These are phyloP conservation scores for Mythimna pallens DNA, from an alignment of 2,888 invertebrate species.

Conservation along the genomic window DNA sequence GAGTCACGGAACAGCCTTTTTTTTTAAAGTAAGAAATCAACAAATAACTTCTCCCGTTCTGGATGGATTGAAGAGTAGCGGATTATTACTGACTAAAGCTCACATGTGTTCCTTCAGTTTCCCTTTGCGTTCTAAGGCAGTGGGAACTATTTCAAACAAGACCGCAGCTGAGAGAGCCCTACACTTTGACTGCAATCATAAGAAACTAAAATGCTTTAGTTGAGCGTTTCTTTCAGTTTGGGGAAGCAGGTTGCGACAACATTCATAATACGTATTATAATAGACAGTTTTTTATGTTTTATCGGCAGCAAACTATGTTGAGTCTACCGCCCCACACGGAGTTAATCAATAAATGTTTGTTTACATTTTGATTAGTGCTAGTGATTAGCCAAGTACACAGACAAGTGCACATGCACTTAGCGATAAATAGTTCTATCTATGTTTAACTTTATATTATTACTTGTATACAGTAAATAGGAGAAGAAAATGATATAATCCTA, in stretches of 20 bases:
- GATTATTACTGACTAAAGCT: too few relatives aligned
- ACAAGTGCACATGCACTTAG: constrained; percentile 42
- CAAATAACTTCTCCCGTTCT: too few relatives aligned
- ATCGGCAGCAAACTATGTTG: constrained; percentile 10
- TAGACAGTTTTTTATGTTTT: neutral
- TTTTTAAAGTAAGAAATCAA: too few relatives aligned
- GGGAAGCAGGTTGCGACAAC: neutral
- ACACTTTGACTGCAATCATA: neutral
- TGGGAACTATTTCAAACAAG: too few relatives aligned
- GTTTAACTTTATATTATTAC: constrained; percentile 8
- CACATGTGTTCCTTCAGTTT: too few relatives aligned
- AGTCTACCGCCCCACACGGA: constrained; percentile 35
- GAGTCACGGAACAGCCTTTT: too few relatives aligned
- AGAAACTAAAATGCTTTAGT: neutral
- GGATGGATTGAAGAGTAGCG: too few relatives aligned
- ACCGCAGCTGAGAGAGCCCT: neutral
- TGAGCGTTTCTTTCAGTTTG: neutral
- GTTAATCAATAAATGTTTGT: constrained; percentile 44
- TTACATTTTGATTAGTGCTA: constrained; percentile 46
- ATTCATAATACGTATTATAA: constrained; percentile 15
- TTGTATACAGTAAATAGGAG: constrained; percentile 3
- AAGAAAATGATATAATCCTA: neutral
- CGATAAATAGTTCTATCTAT: constrained; percentile 45
- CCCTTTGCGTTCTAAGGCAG: too few relatives aligned
- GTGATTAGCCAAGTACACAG: constrained; percentile 38